These are phyloP conservation scores for Temnothorax nylanderi DNA, from an alignment of 1,140 invertebrate species.

Conservation along the genomic window DNA sequence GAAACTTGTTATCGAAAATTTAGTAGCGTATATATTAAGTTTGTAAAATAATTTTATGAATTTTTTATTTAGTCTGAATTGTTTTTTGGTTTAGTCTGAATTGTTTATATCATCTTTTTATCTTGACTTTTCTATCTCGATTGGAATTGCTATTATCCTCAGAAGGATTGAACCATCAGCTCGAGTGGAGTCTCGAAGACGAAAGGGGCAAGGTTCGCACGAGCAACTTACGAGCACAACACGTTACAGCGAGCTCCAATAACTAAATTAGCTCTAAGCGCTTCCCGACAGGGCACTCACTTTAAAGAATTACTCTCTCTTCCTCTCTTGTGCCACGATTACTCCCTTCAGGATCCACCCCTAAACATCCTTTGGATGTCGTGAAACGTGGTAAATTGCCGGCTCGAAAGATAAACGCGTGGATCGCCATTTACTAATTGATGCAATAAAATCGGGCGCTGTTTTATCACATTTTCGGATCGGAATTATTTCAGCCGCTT, in stretches of 20 bases:
- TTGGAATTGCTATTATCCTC: conserved; percentile 30
- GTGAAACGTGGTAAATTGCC: conserved; percentile 66
- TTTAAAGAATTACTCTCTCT: conserved; percentile 38
- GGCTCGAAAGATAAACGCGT: conserved; percentile 62
- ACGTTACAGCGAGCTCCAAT: conserved; percentile 63
- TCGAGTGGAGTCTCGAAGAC: conserved; percentile 20
- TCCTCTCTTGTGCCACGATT: conserved; percentile 28
- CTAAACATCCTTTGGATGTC: conserved; percentile 26
- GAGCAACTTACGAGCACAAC: conserved; percentile 53
- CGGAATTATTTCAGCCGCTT: conserved; percentile 14
- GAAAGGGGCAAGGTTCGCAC: conserved; percentile 27
- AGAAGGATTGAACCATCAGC: neutral
- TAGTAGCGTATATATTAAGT: too few relatives aligned
- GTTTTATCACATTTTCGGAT: conserved; percentile 8
- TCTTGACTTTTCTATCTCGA: conserved; percentile 20
- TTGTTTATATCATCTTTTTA: neutral
- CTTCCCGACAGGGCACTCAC: conserved; percentile 57
- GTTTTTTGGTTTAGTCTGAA: too few relatives aligned
- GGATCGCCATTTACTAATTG: conserved; percentile 67
- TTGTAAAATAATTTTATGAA: too few relatives aligned
- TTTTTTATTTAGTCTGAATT: too few relatives aligned
- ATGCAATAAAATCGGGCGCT: conserved; percentile 62
- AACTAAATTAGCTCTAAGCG: conserved; percentile 70
- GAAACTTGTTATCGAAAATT: too few relatives aligned
- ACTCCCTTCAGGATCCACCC: conserved; percentile 46